phyloP scores from a whole-genome alignment of 2,888 invertebrate species.

The Noctuana brunneofusca region DNA sequence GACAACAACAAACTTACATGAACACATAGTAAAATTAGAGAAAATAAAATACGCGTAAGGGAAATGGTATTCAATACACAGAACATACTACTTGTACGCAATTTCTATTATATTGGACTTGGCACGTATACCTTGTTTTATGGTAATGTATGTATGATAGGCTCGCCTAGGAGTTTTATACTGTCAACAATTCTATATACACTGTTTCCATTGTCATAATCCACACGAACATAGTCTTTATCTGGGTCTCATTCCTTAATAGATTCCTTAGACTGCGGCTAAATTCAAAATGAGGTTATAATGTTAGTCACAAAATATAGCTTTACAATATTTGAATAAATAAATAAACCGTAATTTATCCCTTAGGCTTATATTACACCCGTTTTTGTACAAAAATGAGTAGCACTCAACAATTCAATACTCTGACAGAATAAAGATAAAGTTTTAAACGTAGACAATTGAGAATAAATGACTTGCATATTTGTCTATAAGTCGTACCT shows the following conservation, averaged over 20 bases:
- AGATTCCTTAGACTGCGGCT: neutral
- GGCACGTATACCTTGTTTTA: slow-evolving; percentile 27
- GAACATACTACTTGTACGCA: slow-evolving; percentile 3
- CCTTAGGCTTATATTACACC: too few relatives aligned
- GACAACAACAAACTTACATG: too few relatives aligned
- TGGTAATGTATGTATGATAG: slow-evolving; percentile 33
- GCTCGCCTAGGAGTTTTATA: slow-evolving; percentile 27
- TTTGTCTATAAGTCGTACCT: neutral
- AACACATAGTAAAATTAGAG: neutral
- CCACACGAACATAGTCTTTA: neutral
- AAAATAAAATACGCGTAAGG: neutral
- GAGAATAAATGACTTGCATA: neutral
- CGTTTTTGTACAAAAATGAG: too few relatives aligned
- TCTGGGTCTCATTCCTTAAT: neutral
- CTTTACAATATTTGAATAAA: too few relatives aligned
- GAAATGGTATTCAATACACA: neutral
- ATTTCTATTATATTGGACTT: slow-evolving; percentile 22
- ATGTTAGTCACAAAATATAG: too few relatives aligned
- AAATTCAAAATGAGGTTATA: neutral
- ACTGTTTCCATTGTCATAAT: slow-evolving; percentile 17
- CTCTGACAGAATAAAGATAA: too few relatives aligned
- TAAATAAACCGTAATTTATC: too few relatives aligned
- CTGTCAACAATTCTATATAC: slow-evolving; percentile 13
- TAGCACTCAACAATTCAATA: too few relatives aligned
- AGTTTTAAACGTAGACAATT: too few relatives aligned